These are phyloP conservation scores for Chlamydotis undulata DNA, from an alignment of 2,113 vertebrate genomes.

Conservation along the genomic window DNA sequence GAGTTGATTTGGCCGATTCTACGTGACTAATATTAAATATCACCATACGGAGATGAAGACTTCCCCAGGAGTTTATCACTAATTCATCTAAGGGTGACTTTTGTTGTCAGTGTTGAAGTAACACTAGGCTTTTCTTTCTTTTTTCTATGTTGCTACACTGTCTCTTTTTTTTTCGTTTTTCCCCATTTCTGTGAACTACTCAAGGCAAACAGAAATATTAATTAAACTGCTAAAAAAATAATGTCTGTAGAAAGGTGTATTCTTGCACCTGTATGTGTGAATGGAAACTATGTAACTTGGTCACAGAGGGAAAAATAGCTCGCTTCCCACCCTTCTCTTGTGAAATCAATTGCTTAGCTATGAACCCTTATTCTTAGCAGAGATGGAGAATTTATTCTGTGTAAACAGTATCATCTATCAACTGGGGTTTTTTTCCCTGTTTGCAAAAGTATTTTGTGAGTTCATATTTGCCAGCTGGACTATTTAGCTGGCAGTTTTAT, in stretches of 20 bases:
- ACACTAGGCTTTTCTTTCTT: not conserved
- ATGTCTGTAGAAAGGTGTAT: not conserved
- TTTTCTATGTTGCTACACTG: not conserved
- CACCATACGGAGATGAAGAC: slow-evolving; percentile 20
- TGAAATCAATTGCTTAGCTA: slow-evolving; percentile 28
- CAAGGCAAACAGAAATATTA: slow-evolving; percentile 59
- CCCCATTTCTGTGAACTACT: slow-evolving; percentile 43
- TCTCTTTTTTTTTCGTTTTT: not conserved
- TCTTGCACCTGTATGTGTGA: slow-evolving; percentile 9
- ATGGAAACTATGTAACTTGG: not conserved
- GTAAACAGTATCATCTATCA: slow-evolving; percentile 39
- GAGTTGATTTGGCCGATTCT: not conserved
- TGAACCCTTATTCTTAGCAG: slow-evolving; percentile 10
- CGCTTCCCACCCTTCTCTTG: not conserved
- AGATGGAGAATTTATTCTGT: slow-evolving; percentile 1
- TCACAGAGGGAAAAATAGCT: not conserved
- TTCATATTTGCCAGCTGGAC: slow-evolving; percentile 16
- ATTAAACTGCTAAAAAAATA: slow-evolving; percentile 58
- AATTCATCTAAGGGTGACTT: slow-evolving; percentile 60
- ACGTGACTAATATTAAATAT: slow-evolving; percentile 44
- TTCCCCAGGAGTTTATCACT: slow-evolving; percentile 54
- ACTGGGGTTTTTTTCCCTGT: not conserved
- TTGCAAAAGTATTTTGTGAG: slow-evolving; percentile 13
- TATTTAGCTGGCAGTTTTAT: slow-evolving; percentile 21
- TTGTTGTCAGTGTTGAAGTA: slow-evolving; percentile 47